Evolutionary conservation across 2,888 invertebrate genomes (phyloP).

Genomic region (Tenthredo notha): DNA sequence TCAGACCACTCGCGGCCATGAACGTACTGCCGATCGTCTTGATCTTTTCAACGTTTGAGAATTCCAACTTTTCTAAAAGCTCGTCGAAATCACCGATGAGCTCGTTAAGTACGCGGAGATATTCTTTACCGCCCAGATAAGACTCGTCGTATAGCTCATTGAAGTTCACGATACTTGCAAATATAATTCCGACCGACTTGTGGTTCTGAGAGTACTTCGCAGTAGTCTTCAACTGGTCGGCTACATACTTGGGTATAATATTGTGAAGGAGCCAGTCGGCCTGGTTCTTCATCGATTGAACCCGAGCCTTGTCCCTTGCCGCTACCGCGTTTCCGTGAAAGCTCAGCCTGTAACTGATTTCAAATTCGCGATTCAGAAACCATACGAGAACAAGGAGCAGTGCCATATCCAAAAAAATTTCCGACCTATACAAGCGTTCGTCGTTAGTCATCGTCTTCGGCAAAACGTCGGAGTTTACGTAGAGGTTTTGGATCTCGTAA

Average conservation of each 20-base stretch:
- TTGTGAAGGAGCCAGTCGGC: slow-evolving; percentile 98
- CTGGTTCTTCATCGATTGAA: slow-evolving; percentile 96
- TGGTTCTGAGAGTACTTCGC: slow-evolving; percentile 97
- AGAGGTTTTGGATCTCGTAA: neutral
- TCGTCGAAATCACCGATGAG: slow-evolving; percentile 98
- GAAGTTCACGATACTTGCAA: slow-evolving; percentile 98
- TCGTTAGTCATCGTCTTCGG: slow-evolving; percentile 56
- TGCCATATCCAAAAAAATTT: slow-evolving; percentile 91
- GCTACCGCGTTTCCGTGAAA: slow-evolving; percentile 96
- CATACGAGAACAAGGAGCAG: slow-evolving; percentile 93
- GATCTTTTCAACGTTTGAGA: slow-evolving; percentile 96
- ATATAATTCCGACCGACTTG: slow-evolving; percentile 94
- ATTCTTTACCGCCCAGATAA: slow-evolving; percentile 96
- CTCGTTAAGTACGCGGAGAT: slow-evolving; percentile 96
- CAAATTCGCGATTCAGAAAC: slow-evolving; percentile 97
- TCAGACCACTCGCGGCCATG: slow-evolving; percentile 98
- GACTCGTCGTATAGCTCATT: slow-evolving; percentile 99
- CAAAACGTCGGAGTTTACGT: neutral
- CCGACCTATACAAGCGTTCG: slow-evolving; percentile 80
- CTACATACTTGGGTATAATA: slow-evolving; percentile 97
- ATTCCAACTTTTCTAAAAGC: slow-evolving; percentile 89
- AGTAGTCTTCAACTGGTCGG: slow-evolving; percentile 94
- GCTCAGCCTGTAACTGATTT: slow-evolving; percentile 94
- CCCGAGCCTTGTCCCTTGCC: slow-evolving; percentile 91
- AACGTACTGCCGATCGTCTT: slow-evolving; percentile 98